These are phyloP conservation scores for Xestia xanthographa DNA, from an alignment of 2,888 invertebrate genomes.

Conservation along the genomic window DNA sequence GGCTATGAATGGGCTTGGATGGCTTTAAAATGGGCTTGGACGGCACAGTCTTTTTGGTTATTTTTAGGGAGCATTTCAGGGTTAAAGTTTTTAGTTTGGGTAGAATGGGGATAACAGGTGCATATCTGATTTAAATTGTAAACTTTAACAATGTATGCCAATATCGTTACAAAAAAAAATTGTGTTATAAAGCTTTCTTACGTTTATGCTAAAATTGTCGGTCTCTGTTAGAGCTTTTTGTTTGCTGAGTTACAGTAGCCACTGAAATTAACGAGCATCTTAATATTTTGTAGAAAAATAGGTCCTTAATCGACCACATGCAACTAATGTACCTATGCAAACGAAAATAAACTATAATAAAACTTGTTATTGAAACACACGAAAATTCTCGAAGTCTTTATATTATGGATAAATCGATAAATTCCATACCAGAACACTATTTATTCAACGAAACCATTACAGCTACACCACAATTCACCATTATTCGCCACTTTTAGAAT, in stretches of 20 bases:
- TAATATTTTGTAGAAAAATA: neutral
- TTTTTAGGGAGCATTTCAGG: neutral
- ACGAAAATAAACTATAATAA: neutral
- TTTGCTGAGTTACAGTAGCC: neutral
- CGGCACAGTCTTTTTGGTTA: constrained; percentile 12
- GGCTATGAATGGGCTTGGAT: constrained; percentile 59
- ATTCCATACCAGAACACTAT: neutral
- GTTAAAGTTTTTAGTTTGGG: neutral
- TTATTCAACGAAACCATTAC: constrained; percentile 5
- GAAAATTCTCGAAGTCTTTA: neutral
- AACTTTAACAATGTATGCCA: neutral
- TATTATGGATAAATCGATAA: constrained; percentile 23
- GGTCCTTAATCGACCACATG: neutral
- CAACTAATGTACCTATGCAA: neutral
- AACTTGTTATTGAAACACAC: neutral
- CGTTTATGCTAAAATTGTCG: neutral
- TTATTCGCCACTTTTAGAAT: constrained; percentile 28
- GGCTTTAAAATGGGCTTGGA: constrained; percentile 52
- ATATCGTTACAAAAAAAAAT: neutral
- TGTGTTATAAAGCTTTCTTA: neutral
- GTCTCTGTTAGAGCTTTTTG: neutral
- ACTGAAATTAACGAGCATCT: neutral
- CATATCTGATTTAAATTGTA: neutral
- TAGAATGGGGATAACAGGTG: neutral
- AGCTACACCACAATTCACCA: constrained; percentile 8